These are phyloP conservation scores for Conomelus anceps DNA, from an alignment of 2,888 invertebrate genomes.

Conservation along the genomic window DNA sequence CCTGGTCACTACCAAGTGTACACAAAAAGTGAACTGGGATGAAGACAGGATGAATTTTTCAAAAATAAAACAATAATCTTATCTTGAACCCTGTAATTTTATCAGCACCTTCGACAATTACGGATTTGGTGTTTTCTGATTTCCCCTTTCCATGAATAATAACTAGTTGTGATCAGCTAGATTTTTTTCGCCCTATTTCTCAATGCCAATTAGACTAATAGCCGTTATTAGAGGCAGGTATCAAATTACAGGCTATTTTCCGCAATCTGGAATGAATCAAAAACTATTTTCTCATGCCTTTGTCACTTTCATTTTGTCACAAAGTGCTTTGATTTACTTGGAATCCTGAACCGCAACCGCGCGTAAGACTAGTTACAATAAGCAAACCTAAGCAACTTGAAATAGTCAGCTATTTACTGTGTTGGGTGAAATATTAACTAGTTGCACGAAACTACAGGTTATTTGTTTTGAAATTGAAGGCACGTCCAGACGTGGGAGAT, in stretches of 20 bases:
- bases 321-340: neutral
- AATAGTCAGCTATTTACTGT: too few species aligned
- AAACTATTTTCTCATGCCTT: neutral
- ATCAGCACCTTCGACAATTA: neutral
- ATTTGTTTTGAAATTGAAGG: too few species aligned
- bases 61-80: neutral
- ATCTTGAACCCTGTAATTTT: neutral
- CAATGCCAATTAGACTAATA: neutral
- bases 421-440: too few species aligned
- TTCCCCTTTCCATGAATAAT: neutral
- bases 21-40: neutral
- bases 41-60: neutral
- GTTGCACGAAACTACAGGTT: too few species aligned
- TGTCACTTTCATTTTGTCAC: neutral
- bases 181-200: neutral
- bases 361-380: too few species aligned
- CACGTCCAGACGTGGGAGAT: too few species aligned
- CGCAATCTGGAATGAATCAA: neutral
- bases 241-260: neutral
- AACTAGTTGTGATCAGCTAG: neutral
- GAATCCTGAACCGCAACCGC: neutral
- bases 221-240: neutral
- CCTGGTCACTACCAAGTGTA: neutral
- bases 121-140: neutral
- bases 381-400: too few species aligned